phyloP scores from a whole-genome alignment of 2,113 vertebrate genomes.

The Oreochromis tanganicae region DNA sequence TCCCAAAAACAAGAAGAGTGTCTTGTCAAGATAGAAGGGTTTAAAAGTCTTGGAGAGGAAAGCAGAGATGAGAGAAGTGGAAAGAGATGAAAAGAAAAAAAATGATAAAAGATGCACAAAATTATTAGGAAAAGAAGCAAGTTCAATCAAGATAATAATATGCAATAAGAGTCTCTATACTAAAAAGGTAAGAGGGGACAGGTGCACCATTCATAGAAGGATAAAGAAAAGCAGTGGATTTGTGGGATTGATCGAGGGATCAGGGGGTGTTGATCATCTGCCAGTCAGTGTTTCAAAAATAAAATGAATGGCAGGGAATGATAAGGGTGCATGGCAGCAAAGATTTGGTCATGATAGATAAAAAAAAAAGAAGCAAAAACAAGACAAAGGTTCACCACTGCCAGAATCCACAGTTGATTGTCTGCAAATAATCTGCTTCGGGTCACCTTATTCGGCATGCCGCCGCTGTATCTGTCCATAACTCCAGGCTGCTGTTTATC shows the following conservation, averaged over 20 bases:
- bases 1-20: neutral
- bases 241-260: neutral
- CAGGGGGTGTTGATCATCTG: neutral
- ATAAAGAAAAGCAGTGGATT: neutral
- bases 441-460: slow-evolving; percentile 26
- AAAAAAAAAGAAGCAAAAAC: neutral
- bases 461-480: neutral
- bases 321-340: neutral
- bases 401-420: slow-evolving; percentile 26
- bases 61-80: neutral
- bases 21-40: neutral
- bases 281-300: neutral
- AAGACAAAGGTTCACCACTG: neutral
- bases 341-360: neutral
- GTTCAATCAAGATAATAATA: neutral
- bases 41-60: neutral
- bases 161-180: neutral
- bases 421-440: slow-evolving; percentile 34
- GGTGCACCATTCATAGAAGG: neutral
- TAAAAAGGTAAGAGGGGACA: neutral
- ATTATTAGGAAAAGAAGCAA: neutral
- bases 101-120: neutral
- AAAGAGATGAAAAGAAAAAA: neutral
- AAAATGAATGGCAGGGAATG: neutral
- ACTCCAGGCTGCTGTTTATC: neutral